These are phyloP conservation scores for Eriosoma lanigerum DNA, from an alignment of 1,140 invertebrate species.

Conservation along the genomic window DNA sequence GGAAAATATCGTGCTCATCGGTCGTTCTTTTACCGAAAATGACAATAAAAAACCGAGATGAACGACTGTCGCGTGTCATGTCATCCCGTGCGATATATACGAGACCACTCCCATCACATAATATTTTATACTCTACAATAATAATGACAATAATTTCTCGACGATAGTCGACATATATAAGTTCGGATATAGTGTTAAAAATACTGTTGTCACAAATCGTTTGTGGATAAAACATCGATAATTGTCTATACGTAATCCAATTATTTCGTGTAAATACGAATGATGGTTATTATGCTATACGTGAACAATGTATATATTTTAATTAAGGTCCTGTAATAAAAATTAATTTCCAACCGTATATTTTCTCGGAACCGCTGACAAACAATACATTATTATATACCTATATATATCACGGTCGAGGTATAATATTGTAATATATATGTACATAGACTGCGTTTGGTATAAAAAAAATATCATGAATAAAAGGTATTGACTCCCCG, in stretches of 20 bases:
- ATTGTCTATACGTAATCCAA: background rate
- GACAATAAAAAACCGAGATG: background rate
- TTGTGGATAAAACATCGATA: conserved; percentile 4
- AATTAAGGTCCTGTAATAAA: background rate
- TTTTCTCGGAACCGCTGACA: background rate
- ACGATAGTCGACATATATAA: background rate
- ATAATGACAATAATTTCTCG: conserved; percentile 21
- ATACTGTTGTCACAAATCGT: conserved; percentile 22
- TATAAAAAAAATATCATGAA: no score
- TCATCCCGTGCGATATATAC: background rate
- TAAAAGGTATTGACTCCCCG: no score
- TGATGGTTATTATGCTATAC: no score
- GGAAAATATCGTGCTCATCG: conserved; percentile 3
- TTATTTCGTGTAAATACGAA: background rate
- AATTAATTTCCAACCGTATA: background rate
- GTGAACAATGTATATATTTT: background rate
- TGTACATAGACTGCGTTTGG: no score
- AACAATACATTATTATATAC: background rate
- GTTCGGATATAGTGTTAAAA: background rate
- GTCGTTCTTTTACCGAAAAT: conserved; percentile 4
- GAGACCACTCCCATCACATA: conserved; percentile 20
- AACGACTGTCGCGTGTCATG: background rate
- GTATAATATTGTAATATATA: no score
- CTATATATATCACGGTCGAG: background rate
- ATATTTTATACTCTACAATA: background rate